These are phyloP conservation scores for Mus minutoides DNA, from an alignment of 2,797 vertebrate genomes.

Conservation along the genomic window DNA sequence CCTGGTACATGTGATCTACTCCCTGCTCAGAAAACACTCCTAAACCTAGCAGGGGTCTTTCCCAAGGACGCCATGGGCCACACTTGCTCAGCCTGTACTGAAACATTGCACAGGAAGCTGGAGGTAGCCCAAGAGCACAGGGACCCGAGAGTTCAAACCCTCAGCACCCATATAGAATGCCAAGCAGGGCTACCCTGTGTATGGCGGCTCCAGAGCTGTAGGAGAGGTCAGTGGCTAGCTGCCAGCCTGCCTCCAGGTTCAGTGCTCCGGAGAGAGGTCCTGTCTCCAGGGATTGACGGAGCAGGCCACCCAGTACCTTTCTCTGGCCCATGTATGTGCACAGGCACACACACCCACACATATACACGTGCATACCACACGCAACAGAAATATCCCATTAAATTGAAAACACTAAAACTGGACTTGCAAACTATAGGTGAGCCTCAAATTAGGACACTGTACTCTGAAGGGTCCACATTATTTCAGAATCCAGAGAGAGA, in stretches of 20 bases:
- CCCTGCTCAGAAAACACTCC: background rate
- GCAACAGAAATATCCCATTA: background rate
- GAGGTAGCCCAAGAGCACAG: background rate
- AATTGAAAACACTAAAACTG: constrained; percentile 5
- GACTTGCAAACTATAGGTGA: background rate
- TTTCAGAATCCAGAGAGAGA: background rate
- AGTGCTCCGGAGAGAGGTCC: background rate
- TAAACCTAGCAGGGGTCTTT: background rate
- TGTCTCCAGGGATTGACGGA: background rate
- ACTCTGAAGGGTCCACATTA: background rate
- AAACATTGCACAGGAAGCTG: background rate
- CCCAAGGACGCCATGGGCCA: background rate
- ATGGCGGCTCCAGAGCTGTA: background rate
- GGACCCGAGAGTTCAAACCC: background rate
- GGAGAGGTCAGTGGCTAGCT: too few relatives aligned
- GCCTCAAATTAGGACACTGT: background rate
- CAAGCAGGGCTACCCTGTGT: too few relatives aligned
- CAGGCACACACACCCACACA: background rate
- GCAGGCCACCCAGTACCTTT: background rate
- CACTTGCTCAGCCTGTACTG: background rate
- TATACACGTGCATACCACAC: background rate
- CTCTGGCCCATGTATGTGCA: background rate
- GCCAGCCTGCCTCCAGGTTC: background rate
- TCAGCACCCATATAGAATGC: background rate
- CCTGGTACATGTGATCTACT: background rate